Evolutionary conservation across 1,140 invertebrate genomes (phyloP).

Genomic region (Trachymyrmex septentrionalis): DNA sequence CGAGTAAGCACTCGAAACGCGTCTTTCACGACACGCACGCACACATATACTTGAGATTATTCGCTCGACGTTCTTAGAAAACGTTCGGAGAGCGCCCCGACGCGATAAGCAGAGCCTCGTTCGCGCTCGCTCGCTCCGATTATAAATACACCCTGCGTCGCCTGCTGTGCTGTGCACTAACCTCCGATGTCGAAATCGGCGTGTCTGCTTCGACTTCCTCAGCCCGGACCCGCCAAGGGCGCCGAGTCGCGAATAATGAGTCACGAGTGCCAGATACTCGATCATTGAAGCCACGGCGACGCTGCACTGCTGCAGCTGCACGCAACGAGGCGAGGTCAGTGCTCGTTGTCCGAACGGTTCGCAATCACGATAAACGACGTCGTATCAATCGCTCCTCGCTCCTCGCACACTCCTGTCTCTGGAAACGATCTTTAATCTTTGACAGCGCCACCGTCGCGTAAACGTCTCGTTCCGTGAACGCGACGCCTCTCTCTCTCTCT

Average conservation of each 20-base stretch:
- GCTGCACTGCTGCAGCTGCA: constrained; percentile 6
- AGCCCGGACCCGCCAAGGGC: not conserved
- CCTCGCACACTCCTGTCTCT: not conserved
- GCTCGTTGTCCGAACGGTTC: not conserved
- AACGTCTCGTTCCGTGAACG: not conserved
- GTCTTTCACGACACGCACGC: not conserved
- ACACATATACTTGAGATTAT: not conserved
- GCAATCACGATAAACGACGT: constrained; percentile 23
- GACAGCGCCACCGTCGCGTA: not conserved
- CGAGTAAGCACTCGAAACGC: not conserved
- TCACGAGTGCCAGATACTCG: constrained; percentile 27
- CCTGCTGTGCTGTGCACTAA: constrained; percentile 25
- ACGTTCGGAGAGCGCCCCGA: not conserved
- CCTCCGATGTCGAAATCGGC: constrained; percentile 54
- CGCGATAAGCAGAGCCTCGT: not conserved
- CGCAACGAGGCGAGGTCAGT: constrained; percentile 27
- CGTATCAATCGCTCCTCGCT: not conserved
- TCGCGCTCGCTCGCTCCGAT: constrained; percentile 19
- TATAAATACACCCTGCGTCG: constrained; percentile 35
- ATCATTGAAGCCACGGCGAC: constrained; percentile 31
- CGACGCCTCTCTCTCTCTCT: too few relatives aligned
- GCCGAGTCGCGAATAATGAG: constrained; percentile 30
- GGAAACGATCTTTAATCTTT: not conserved
- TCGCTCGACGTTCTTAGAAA: constrained; percentile 40
- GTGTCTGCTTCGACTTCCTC: constrained; percentile 30